Percentiles rank a stretch among this genome's conserved stretches.
phyloP scores from a whole-genome alignment of 2,888 invertebrate species.

The Drosophila borborema region DNA sequence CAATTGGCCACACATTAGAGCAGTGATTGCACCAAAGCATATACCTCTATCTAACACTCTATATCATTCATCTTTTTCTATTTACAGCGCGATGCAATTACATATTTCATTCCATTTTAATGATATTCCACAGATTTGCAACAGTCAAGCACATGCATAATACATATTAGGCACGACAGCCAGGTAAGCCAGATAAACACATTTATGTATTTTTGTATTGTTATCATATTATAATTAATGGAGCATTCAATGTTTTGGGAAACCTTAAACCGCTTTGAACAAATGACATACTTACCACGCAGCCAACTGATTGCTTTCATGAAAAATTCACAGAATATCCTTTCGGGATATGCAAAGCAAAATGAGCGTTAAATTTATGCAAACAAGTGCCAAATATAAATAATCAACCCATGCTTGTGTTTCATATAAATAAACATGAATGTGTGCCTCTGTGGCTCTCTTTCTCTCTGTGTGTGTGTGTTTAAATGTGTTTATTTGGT shows the following conservation, averaged over 20 bases:
- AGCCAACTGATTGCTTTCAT: conserved; percentile 28
- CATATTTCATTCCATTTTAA: conserved; percentile 48
- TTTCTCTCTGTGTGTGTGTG: conserved; percentile 1
- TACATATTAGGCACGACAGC: neutral
- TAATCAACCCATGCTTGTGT: conserved; percentile 35
- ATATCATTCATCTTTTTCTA: neutral
- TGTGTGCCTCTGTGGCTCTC: neutral
- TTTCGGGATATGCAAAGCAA: conserved; percentile 31
- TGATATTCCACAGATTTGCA: neutral
- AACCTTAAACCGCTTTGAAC: conserved; percentile 10
- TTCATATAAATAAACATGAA: neutral
- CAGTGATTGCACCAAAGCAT: conserved; percentile 40
- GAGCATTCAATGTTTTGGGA: conserved; percentile 21
- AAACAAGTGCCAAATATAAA: conserved; percentile 54
- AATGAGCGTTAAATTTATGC: conserved; percentile 68
- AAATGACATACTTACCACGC: conserved; percentile 17
- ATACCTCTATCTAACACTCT: neutral
- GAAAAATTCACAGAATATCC: conserved; percentile 35
- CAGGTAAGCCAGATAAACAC: conserved; percentile 18
- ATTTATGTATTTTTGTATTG: conserved; percentile 12
- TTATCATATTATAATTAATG: conserved; percentile 27
- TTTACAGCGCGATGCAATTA: conserved; percentile 39
- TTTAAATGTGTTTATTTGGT: neutral
- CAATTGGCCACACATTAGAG: conserved; percentile 31
- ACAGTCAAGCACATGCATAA: conserved; percentile 18